phyloP scores from a whole-genome alignment of 2,113 vertebrate genomes.

The Osmerus eperlanus region DNA sequence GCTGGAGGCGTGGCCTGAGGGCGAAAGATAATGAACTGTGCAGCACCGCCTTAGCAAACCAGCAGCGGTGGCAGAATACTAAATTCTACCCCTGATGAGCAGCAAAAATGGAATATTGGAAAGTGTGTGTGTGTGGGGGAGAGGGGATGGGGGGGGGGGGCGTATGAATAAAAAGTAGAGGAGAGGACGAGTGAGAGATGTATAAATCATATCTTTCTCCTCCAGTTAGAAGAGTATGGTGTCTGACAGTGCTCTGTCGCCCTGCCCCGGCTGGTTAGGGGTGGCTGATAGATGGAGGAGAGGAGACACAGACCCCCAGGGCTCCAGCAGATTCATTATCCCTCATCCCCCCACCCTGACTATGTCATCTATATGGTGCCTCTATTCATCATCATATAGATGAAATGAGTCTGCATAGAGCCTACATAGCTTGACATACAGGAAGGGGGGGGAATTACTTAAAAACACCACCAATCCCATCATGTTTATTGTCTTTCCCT shows the following conservation, averaged over 20 bases:
- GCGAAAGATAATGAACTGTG: slow-evolving; percentile 44
- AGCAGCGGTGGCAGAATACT: slow-evolving; percentile 17
- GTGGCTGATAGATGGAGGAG: slow-evolving; percentile 55
- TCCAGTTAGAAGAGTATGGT: slow-evolving; percentile 2
- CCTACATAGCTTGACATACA: slow-evolving; percentile 21
- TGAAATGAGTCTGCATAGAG: slow-evolving; percentile 30
- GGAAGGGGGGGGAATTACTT: slow-evolving; percentile 18
- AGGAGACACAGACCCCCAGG: slow-evolving; percentile 55
- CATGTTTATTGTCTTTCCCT: background rate
- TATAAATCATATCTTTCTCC: background rate
- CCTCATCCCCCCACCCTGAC: slow-evolving; percentile 17
- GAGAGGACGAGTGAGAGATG: slow-evolving; percentile 6
- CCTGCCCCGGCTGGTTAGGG: slow-evolving; percentile 46
- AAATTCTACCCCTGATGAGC: slow-evolving; percentile 46
- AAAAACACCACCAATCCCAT: slow-evolving; percentile 17
- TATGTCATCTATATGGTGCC: slow-evolving; percentile 17
- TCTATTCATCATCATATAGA: slow-evolving; percentile 36
- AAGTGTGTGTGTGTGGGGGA: background rate
- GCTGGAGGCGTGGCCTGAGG: slow-evolving; percentile 35
- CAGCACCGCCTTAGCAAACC: slow-evolving; percentile 21
- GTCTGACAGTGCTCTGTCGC: background rate
- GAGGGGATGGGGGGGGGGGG: background rate
- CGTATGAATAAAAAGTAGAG: background rate
- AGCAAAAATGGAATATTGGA: slow-evolving; percentile 26
- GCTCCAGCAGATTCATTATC: slow-evolving; percentile 60